Percentiles rank a stretch among this genome's conserved stretches.
Conservation (phyloP, 2,888 invertebrate species). For the Cremastobaeus sp. region DNA sequence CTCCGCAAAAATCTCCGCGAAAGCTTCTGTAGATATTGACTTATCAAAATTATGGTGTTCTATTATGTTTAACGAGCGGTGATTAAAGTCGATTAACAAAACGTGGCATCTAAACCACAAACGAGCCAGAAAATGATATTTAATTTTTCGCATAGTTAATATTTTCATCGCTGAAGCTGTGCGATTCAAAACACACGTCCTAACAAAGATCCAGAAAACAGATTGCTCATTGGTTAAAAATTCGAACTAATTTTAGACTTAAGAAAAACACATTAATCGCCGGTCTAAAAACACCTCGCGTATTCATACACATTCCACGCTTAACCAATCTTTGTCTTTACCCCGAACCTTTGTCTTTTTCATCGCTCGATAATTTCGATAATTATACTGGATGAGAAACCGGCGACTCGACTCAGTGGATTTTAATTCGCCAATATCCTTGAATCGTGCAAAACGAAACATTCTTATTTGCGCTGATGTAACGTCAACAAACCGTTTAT, state of each 20-base stretch:
- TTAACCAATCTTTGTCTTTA: slow-evolving; percentile 32
- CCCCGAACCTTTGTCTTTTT: neutral
- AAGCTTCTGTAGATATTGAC: slow-evolving; percentile 12
- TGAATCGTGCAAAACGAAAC: neutral
- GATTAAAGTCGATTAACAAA: slow-evolving; percentile 10
- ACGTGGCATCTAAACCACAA: too few species aligned
- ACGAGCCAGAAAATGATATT: too few species aligned
- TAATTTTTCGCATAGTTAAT: too few species aligned
- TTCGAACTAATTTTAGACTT: slow-evolving; percentile 56
- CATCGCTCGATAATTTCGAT: neutral
- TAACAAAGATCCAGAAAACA: too few species aligned
- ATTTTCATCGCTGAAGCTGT: too few species aligned
- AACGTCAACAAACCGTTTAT: neutral
- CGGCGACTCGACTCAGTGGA: neutral
- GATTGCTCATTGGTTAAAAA: neutral
- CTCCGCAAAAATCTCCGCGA: slow-evolving; percentile 1
- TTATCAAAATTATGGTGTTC: slow-evolving; percentile 15
- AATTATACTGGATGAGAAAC: neutral
- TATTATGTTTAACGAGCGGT: slow-evolving; percentile 10
- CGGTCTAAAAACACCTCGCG: slow-evolving; percentile 25
- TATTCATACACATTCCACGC: slow-evolving; percentile 3
- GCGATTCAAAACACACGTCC: too few species aligned
- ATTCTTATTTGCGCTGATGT: neutral
- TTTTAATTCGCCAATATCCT: neutral
- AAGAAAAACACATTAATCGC: slow-evolving; percentile 54